Conservation (phyloP, 2,113 vertebrate genomes). For the Eleginops maclovinus region DNA sequence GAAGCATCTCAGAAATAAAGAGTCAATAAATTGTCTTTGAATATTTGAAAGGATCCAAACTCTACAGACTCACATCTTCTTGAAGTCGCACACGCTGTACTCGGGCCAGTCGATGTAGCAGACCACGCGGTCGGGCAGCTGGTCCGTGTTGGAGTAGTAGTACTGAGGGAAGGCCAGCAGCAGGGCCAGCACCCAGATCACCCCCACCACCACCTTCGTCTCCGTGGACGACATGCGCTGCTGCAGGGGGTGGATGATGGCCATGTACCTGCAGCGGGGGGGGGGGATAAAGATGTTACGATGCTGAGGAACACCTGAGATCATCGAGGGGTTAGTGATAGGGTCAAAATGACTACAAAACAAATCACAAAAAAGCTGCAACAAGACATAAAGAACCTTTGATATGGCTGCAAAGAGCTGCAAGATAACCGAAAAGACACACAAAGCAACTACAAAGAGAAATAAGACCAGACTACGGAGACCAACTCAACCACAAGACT, state of each 20-base stretch:
- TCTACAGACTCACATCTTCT: conserved; percentile 87
- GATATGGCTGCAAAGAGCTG: no score
- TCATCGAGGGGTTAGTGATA: no score
- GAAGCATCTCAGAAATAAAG: no score
- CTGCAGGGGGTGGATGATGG: conserved; percentile 95
- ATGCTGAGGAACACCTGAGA: neutral
- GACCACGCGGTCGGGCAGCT: conserved; percentile 85
- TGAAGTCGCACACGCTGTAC: conserved; percentile 81
- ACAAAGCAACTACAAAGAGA: no score
- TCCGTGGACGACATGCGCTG: conserved; percentile 92
- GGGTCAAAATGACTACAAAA: no score
- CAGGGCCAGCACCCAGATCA: conserved; percentile 94
- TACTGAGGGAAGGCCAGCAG: conserved; percentile 94
- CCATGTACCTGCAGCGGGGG: conserved; percentile 91
- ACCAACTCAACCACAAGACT: no score
- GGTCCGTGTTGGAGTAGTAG: conserved; percentile 87
- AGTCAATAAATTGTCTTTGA: no score
- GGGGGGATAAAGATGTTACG: neutral
- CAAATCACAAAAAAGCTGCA: no score
- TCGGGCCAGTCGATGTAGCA: conserved; percentile 94
- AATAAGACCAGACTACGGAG: no score
- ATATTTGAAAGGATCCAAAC: no score
- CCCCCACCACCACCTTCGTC: conserved; percentile 90
- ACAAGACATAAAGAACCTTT: no score
- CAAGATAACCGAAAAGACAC: no score